Evolutionary conservation across 2,888 invertebrate species (phyloP).

Genomic region (Rotaria socialis): DNA sequence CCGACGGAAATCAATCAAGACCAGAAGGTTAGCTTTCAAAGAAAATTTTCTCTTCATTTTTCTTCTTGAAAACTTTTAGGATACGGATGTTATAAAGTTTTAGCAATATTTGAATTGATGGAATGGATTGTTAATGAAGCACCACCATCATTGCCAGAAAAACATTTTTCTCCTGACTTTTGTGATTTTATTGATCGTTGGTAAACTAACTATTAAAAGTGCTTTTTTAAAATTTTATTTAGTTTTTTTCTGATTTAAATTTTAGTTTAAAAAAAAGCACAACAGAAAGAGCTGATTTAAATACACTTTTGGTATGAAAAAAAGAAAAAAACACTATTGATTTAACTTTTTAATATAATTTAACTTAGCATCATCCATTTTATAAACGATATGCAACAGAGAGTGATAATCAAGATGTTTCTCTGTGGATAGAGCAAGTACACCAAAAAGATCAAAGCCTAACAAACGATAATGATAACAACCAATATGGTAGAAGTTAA

Average conservation of each 20-base stretch:
- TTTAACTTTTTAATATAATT: background rate
- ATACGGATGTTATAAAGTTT: background rate
- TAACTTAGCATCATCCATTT: background rate
- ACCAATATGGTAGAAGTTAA: too few species aligned
- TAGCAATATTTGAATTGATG: slow-evolving; percentile 39
- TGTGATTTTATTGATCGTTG: slow-evolving; percentile 37
- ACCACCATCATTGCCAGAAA: slow-evolving; percentile 31
- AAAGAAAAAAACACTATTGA: too few species aligned
- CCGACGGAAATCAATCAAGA: slow-evolving; percentile 47
- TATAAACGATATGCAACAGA: background rate
- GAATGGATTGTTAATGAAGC: slow-evolving; percentile 44
- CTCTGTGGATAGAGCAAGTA: background rate
- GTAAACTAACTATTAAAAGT: background rate
- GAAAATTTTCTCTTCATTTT: background rate
- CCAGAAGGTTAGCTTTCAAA: background rate
- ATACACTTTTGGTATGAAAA: background rate
- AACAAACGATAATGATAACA: too few species aligned
- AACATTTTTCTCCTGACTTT: slow-evolving; percentile 41
- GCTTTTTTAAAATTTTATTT: background rate
- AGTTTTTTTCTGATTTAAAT: background rate
- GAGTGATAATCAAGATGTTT: background rate
- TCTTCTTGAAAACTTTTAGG: background rate
- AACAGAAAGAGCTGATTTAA: background rate
- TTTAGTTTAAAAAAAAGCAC: background rate
- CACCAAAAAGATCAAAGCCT: too few species aligned